phyloP scores from a whole-genome alignment of 2,113 vertebrate species.

The Python bivittatus region DNA sequence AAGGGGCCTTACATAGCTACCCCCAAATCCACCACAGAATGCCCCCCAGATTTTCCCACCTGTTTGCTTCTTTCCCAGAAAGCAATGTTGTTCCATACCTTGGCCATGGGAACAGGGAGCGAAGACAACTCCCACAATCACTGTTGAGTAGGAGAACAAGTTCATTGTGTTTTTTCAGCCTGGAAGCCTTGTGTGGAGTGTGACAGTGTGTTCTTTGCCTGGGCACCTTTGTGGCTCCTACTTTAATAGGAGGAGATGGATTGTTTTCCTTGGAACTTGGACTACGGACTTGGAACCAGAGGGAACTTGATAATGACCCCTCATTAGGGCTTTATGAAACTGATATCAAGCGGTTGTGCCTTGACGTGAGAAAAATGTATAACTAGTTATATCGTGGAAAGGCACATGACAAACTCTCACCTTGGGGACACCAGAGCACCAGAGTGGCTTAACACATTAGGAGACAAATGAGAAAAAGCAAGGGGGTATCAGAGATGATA shows the following conservation, averaged over 20 bases:
- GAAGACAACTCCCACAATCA: background rate
- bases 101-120: background rate
- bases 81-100: background rate
- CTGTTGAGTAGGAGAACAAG: fast-evolving
- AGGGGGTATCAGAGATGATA: background rate
- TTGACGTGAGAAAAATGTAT: background rate
- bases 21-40: background rate
- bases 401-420: background rate
- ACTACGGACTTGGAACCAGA: slow-evolving; percentile 1
- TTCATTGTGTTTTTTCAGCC: background rate
- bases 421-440: background rate
- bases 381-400: background rate
- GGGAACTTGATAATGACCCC: background rate
- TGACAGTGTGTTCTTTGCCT: too few species aligned
- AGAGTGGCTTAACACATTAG: background rate
- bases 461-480: background rate
- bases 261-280: background rate
- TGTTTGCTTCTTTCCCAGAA: too few species aligned
- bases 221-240: background rate
- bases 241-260: background rate
- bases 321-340: background rate
- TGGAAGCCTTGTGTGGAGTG: background rate
- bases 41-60: background rate
- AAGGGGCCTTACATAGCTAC: background rate
- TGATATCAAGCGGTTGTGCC: background rate